Conservation (phyloP, 2,888 invertebrate species). For the Machimus atricapillus region DNA sequence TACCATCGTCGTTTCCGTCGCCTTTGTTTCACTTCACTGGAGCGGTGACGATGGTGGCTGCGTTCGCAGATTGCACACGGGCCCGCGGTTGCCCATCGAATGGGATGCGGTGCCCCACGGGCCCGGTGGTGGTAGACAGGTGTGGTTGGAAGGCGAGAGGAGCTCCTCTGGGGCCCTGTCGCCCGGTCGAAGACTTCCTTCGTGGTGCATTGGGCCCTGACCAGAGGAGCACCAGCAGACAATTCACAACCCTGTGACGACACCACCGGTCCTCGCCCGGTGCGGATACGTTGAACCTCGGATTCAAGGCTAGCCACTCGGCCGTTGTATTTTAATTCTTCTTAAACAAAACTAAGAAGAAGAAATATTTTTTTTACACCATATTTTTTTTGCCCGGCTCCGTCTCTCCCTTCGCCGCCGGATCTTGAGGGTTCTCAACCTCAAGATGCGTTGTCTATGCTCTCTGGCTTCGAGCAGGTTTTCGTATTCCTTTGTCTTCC, state of each 20-base stretch:
- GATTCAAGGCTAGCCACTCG: slow-evolving; percentile 40
- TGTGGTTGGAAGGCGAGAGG: background rate
- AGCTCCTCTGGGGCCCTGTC: background rate
- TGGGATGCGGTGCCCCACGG: background rate
- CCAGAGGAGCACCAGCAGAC: background rate
- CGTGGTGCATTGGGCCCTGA: background rate
- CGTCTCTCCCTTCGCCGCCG: background rate
- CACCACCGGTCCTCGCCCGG: slow-evolving; percentile 17
- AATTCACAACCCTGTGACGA: slow-evolving; percentile 29
- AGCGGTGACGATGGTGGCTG: slow-evolving; percentile 4
- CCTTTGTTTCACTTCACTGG: slow-evolving; percentile 5
- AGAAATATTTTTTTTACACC: background rate
- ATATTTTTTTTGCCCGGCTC: background rate
- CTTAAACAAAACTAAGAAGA: background rate
- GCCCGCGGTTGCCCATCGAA: background rate
- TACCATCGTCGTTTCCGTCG: background rate
- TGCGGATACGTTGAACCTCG: slow-evolving; percentile 28
- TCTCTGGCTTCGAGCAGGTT: slow-evolving; percentile 6
- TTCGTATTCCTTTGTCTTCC: slow-evolving; percentile 35
- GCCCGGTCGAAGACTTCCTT: background rate
- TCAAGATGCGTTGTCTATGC: background rate
- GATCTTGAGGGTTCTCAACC: background rate
- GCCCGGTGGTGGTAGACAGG: slow-evolving; percentile 40
- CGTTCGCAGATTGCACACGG: slow-evolving; percentile 44
- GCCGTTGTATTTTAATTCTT: slow-evolving; percentile 27